Evolutionary conservation across 2,888 invertebrate genomes (phyloP).

Genomic region (Labia minor): DNA sequence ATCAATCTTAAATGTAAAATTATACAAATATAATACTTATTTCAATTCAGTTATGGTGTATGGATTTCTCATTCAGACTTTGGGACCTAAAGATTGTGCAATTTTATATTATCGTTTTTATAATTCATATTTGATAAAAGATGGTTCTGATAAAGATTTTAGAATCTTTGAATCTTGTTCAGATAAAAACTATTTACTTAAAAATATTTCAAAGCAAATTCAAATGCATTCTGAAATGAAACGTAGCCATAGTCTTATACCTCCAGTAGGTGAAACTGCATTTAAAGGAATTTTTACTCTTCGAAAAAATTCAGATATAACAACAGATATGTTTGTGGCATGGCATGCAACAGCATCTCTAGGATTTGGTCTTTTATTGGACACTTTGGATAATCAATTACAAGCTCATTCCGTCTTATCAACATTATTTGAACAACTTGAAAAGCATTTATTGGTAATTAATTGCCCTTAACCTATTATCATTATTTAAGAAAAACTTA

Average conservation of each 20-base stretch:
- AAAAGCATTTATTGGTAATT: constrained; percentile 2
- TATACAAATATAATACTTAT: not conserved
- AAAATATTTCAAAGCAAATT: not conserved
- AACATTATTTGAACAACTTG: not conserved
- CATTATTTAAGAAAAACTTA: no score
- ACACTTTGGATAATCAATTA: not conserved
- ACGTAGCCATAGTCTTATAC: not conserved
- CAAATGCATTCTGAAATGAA: not conserved
- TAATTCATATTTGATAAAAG: constrained; percentile 17
- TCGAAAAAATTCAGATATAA: not conserved
- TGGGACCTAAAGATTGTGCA: constrained; percentile 20
- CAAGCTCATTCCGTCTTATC: not conserved
- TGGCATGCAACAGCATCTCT: not conserved
- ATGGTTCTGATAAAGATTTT: not conserved
- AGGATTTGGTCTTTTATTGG: not conserved
- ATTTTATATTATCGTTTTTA: constrained; percentile 24
- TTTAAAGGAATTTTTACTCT: not conserved
- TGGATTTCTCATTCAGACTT: constrained; percentile 24
- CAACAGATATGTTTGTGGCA: not conserved
- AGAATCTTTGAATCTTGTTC: not conserved
- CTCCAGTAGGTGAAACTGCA: not conserved
- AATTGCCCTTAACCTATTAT: no score
- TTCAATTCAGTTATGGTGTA: constrained; percentile 21
- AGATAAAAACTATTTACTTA: not conserved
- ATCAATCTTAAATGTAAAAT: no score